Percentiles rank a stretch among this genome's conserved stretches.
phyloP scores from a whole-genome alignment of 2,113 vertebrate species.

The Vidua chalybeata region DNA sequence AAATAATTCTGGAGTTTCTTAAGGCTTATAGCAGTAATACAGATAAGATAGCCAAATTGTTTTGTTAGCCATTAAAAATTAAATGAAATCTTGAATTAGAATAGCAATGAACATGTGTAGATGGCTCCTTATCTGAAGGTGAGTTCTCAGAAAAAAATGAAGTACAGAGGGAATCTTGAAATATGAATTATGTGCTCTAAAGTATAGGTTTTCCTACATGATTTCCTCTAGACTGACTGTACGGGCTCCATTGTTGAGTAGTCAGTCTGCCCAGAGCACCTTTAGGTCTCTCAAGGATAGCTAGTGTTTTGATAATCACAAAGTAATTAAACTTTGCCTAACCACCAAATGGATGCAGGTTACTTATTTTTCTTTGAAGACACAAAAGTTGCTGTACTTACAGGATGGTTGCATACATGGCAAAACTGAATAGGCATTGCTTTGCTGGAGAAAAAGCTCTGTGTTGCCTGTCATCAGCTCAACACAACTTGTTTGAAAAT shows the following conservation, averaged over 20 bases:
- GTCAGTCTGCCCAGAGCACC: background rate
- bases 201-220: background rate
- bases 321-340: background rate
- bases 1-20: background rate
- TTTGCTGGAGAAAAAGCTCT: background rate
- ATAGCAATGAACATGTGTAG: background rate
- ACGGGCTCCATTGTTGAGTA: background rate
- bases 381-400: background rate
- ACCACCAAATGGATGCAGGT: background rate
- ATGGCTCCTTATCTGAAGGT: background rate
- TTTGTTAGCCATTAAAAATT: background rate
- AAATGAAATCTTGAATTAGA: background rate
- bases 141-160: background rate
- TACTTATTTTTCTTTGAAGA: background rate
- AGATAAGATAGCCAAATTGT: background rate
- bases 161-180: background rate
- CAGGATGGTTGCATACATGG: background rate
- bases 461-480: background rate
- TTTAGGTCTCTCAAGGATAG: background rate
- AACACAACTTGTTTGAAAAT: slow-evolving; percentile 1
- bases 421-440: background rate
- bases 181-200: background rate
- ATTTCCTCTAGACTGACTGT: background rate
- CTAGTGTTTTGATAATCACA: background rate
- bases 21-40: background rate